Percentiles rank a stretch among this genome's conserved stretches.
phyloP scores from a whole-genome alignment of 2,888 invertebrate species.

The Leptopilina myrica region DNA sequence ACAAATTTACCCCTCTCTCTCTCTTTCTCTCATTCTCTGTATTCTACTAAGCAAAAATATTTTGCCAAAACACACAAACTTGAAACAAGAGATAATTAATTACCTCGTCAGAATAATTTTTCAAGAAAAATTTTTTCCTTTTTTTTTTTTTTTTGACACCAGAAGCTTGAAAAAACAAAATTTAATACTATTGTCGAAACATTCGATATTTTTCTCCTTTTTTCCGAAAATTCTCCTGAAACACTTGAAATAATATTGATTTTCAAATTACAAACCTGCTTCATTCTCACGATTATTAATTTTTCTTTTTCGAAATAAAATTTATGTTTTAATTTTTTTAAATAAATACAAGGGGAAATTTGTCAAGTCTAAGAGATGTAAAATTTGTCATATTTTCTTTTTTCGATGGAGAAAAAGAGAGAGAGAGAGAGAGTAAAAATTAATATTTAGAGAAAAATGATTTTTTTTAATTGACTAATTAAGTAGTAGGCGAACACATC shows the following conservation, averaged over 20 bases:
- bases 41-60: not conserved
- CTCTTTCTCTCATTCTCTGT: not conserved
- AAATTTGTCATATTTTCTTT: no score
- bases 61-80: not conserved
- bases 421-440: not conserved
- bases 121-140: not conserved
- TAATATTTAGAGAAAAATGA: not conserved
- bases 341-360: no score
- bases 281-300: conserved; percentile 11
- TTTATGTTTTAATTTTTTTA: no score
- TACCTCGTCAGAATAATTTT: no score
- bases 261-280: not conserved
- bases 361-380: no score
- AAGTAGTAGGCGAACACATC: conserved; percentile 11
- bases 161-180: conserved; percentile 23
- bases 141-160: not conserved
- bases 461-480: conserved; percentile 19
- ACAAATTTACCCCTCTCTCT: conserved; percentile 21
- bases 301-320: not conserved
- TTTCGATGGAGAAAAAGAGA: no score
- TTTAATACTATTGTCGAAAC: conserved; percentile 5
- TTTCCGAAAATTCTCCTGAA: conserved; percentile 4
- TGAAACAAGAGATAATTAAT: not conserved
- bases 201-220: conserved; percentile 21
- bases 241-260: conserved; percentile 32